These are phyloP conservation scores for Emberiza fucata DNA, from an alignment of 2,113 vertebrate species.

Conservation along the genomic window DNA sequence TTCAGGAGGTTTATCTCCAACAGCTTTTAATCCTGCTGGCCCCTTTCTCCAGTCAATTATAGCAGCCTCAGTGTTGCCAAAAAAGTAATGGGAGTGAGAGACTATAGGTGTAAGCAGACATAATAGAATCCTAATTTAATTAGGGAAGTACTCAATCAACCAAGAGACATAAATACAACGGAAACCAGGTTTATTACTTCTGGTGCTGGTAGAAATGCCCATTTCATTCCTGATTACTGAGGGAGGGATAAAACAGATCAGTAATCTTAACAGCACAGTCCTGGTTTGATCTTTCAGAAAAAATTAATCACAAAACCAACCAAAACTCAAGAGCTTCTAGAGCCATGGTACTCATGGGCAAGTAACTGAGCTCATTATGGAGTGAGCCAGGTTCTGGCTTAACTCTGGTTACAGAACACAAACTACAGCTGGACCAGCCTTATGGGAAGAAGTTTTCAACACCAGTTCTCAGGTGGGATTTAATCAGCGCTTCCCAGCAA, in stretches of 20 bases:
- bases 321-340: not conserved
- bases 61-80: conserved; percentile 1
- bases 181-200: conserved; percentile 50
- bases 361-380: not conserved
- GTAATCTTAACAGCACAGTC: not conserved
- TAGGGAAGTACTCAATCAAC: conserved; percentile 49
- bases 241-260: not conserved
- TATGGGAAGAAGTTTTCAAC: not conserved
- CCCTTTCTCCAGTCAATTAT: conserved; percentile 1
- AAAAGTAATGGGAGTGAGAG: not conserved
- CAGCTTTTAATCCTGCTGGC: not conserved
- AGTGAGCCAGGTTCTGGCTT: not conserved
- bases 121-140: conserved; percentile 57
- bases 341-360: rapidly evolving
- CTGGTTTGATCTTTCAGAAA: not conserved
- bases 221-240: not conserved
- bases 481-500: not conserved
- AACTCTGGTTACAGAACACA: not conserved
- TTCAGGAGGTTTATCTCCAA: not conserved
- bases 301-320: not conserved
- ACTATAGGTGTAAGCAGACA: conserved; percentile 44
- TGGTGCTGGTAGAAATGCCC: conserved; percentile 25
- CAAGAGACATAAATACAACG: conserved; percentile 42
- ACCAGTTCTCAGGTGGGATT: too few relatives aligned
- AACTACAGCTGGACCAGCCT: not conserved